Evolutionary conservation across 2,113 vertebrate species (phyloP), one percentile per base, ranked within the genome.

Genomic region (Colaptes auratus): DNA sequence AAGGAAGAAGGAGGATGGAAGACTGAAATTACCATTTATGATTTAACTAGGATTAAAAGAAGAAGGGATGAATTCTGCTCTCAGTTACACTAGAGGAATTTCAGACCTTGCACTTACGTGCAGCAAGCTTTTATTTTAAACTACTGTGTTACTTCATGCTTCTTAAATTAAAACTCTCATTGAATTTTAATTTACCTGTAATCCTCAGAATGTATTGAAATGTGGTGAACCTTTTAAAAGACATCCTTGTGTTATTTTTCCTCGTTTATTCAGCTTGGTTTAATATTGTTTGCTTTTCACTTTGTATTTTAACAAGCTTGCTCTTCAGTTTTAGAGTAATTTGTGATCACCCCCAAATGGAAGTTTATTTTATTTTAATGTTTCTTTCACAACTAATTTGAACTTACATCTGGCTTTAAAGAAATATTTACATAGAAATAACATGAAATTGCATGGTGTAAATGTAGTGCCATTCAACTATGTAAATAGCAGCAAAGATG

Each of bases 371-470:
- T 96, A 97, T 96, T 97, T 96, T 86, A 93, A 81, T 97, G 96
- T 95, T 97, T 97, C 94, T 98, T 98, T 97, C 92, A 94, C 96
- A 97, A 97, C 85, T 96, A 96, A 97, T 97, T 96, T 97, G 96
- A 98, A 97, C 91, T 96, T 97, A 92, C 86, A 90, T 96, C 97
- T 97, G 95, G 52, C 27, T 82, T 95, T 97, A 95, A 93, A 97
- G 94, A 98, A 98, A 98, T 97, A 97, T 98, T 98, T 98, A 98
- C 85, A 88, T 46, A 97, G 97, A 97, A 97, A 97, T 96, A 97
- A 96, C 88, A 83, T 15, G 36, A 96, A 96, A 96, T 97, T 96
- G 86, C 60, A 50, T 58, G 73, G 83, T 97, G 86, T 94, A 97
- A 97, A 97, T 96, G 95, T 82, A 94, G 82, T 96, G 97, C 92